A percentile compares a stretch with the other conserved stretches of the same genome.
Conservation (phyloP, 2,888 invertebrate genomes). For the Ganaspis brasiliensis region DNA sequence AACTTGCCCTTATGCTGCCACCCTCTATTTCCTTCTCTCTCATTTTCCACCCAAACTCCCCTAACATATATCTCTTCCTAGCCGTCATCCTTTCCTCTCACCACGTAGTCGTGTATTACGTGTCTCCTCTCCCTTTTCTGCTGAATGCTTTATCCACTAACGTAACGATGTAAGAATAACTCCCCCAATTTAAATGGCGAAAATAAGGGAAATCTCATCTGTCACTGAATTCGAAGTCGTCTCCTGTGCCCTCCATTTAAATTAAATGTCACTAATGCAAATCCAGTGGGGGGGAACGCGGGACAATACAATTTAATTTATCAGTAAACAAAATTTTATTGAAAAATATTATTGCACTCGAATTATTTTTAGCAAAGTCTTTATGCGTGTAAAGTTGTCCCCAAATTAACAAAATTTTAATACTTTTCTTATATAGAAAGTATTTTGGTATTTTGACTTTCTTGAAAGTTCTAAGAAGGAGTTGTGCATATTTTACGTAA, state of each 20-base stretch:
- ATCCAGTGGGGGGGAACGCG: background rate
- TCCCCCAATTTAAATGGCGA: conserved; percentile 38
- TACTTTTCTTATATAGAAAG: too few species aligned
- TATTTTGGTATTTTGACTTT: too few species aligned
- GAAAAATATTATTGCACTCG: background rate
- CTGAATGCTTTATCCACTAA: conserved; percentile 32
- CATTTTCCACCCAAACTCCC: conserved; percentile 5
- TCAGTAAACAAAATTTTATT: conserved; percentile 1
- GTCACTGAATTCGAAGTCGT: conserved; percentile 29
- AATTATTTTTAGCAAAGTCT: background rate
- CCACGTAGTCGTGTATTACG: conserved; percentile 40
- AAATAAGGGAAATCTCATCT: conserved; percentile 42
- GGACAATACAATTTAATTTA: conserved; percentile 10
- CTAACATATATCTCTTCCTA: conserved; percentile 3
- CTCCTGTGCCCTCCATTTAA: conserved; percentile 24
- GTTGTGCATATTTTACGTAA: too few species aligned
- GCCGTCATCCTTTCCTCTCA: conserved; percentile 25
- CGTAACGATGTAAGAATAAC: conserved; percentile 32
- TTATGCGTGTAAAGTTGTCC: too few species aligned
- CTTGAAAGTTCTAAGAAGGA: too few species aligned
- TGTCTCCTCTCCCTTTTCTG: conserved; percentile 8
- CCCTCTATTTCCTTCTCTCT: conserved; percentile 43
- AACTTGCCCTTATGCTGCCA: conserved; percentile 52
- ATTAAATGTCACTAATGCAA: conserved; percentile 34
- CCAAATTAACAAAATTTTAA: too few species aligned